Evolutionary conservation across 2,797 vertebrate species (phyloP).

Genomic region (Megaceryle alcyon): DNA sequence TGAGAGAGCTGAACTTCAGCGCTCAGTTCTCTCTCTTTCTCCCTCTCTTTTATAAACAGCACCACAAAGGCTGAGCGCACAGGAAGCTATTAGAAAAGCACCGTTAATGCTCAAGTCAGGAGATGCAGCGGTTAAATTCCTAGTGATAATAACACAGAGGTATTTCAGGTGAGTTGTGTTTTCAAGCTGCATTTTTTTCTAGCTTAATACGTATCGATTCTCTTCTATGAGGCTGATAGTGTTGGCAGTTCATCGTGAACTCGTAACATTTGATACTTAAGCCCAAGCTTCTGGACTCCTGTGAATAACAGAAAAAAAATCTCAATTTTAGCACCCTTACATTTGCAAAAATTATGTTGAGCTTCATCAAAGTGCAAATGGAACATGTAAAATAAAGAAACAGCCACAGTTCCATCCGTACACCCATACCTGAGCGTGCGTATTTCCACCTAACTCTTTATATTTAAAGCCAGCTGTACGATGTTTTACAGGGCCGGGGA

Average conservation of each 20-base stretch:
- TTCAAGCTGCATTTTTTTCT: neutral
- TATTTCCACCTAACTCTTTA: neutral
- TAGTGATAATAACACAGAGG: neutral
- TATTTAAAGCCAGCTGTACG: neutral
- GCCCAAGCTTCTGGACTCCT: neutral
- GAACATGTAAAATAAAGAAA: neutral
- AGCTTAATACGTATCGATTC: neutral
- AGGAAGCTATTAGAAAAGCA: slow-evolving; percentile 10
- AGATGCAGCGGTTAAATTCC: neutral
- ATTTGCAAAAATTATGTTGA: neutral
- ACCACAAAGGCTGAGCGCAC: neutral
- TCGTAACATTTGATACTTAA: neutral
- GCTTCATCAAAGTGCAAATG: neutral
- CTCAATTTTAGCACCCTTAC: neutral
- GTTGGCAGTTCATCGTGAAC: neutral
- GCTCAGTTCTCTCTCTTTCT: neutral
- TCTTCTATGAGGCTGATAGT: neutral
- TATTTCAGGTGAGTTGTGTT: neutral
- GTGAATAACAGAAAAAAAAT: neutral
- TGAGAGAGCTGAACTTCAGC: slow-evolving; percentile 36
- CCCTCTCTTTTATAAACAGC: neutral
- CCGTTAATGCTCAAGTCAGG: neutral
- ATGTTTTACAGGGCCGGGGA: neutral
- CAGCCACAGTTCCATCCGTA: neutral
- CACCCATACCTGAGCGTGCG: neutral